Evolutionary conservation across 2,888 invertebrate species (phyloP).

Genomic region (Elmis aenea): DNA sequence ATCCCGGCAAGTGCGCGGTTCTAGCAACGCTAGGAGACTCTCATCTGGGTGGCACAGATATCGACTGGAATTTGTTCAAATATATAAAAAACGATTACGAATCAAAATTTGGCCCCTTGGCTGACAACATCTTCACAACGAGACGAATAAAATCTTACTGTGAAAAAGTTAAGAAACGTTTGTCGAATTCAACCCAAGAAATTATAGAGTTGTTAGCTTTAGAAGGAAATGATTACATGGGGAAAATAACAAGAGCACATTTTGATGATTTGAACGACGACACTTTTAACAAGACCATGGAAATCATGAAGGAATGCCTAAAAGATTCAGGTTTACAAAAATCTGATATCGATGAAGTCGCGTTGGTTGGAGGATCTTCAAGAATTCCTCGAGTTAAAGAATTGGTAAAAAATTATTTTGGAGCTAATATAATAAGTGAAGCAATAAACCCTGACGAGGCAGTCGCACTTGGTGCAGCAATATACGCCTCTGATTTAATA

Average conservation of each 20-base stretch:
- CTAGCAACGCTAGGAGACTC: slow-evolving; percentile 27
- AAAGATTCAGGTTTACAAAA: slow-evolving; percentile 16
- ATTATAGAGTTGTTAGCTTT: no score
- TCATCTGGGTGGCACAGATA: slow-evolving; percentile 31
- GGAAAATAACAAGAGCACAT: slow-evolving; percentile 19
- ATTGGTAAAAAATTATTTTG: slow-evolving; percentile 23
- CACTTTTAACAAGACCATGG: slow-evolving; percentile 23
- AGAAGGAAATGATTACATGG: slow-evolving; percentile 1
- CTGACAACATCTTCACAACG: slow-evolving; percentile 10
- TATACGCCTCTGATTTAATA: slow-evolving; percentile 26
- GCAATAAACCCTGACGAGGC: slow-evolving; percentile 31
- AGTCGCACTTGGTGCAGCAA: slow-evolving; percentile 31
- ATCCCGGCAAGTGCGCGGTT: slow-evolving; percentile 18
- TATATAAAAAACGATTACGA: slow-evolving; percentile 15
- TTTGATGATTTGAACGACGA: slow-evolving; percentile 25
- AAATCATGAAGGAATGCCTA: slow-evolving; percentile 23
- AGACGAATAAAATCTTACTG: slow-evolving; percentile 22
- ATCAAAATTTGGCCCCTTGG: slow-evolving; percentile 18
- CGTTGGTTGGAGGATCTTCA: slow-evolving; percentile 32
- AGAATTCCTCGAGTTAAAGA: slow-evolving; percentile 30
- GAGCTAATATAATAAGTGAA: slow-evolving; percentile 19
- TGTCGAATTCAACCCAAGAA: slow-evolving; percentile 17
- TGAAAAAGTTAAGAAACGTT: slow-evolving; percentile 21
- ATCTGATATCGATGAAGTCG: slow-evolving; percentile 26
- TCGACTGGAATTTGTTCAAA: slow-evolving; percentile 23